Conservation (phyloP, 2,888 invertebrate species). For the Itoplectis maculator region DNA sequence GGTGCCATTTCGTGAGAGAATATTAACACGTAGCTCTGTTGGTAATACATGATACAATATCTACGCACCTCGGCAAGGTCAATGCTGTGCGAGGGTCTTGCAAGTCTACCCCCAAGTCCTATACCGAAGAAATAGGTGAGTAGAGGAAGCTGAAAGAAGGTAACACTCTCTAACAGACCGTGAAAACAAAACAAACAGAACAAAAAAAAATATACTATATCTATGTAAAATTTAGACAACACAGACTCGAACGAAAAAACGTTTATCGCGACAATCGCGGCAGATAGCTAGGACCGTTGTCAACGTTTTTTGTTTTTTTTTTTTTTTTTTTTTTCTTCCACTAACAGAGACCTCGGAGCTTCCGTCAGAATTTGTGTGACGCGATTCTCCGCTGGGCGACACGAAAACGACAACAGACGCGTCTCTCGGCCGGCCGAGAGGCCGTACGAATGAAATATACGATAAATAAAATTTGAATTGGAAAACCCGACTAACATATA, state of each 20-base stretch:
- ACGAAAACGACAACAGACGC: slow-evolving; percentile 44
- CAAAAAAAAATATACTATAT: slow-evolving; percentile 32
- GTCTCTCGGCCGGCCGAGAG: slow-evolving; percentile 8
- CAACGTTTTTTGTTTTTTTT: too few species aligned
- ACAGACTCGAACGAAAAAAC: slow-evolving; percentile 43
- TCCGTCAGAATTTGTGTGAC: slow-evolving; percentile 23
- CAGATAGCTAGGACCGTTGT: slow-evolving; percentile 44
- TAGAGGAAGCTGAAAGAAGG: slow-evolving; percentile 83
- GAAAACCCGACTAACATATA: slow-evolving; percentile 64
- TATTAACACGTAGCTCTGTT: slow-evolving; percentile 85
- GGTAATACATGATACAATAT: slow-evolving; percentile 85
- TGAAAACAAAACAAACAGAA: slow-evolving; percentile 73
- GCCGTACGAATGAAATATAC: slow-evolving; percentile 1
- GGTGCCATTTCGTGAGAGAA: slow-evolving; percentile 84
- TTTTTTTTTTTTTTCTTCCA: not conserved
- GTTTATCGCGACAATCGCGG: slow-evolving; percentile 15
- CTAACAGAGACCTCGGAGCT: slow-evolving; percentile 18
- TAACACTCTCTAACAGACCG: slow-evolving; percentile 77
- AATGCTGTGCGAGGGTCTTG: slow-evolving; percentile 85
- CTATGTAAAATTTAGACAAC: slow-evolving; percentile 20
- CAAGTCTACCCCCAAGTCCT: slow-evolving; percentile 84
- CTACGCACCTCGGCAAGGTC: slow-evolving; percentile 85
- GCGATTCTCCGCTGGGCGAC: slow-evolving; percentile 28
- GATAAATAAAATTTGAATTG: slow-evolving; percentile 50
- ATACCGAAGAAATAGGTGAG: slow-evolving; percentile 84